Conservation (phyloP, 2,113 vertebrate genomes). For the Ivindomyrus marchei region DNA sequence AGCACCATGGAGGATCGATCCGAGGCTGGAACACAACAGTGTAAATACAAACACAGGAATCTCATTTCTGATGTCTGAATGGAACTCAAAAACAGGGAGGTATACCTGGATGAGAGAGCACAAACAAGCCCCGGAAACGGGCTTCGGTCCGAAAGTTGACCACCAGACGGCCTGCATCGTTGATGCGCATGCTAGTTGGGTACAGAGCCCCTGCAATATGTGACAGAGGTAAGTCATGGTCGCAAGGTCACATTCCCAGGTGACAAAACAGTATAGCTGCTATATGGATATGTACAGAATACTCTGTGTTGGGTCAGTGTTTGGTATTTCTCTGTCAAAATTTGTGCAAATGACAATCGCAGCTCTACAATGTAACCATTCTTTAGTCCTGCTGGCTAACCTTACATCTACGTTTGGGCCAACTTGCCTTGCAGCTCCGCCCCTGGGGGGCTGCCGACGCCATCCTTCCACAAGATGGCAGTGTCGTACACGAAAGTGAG, state of each 20-base stretch:
- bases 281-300: neutral
- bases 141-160: conserved; percentile 78
- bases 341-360: neutral
- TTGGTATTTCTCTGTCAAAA: neutral
- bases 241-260: neutral
- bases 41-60: neutral
- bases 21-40: conserved; percentile 51
- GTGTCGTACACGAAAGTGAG: conserved; percentile 82
- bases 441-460: conserved; percentile 72
- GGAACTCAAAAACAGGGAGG: neutral
- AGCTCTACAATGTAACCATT: neutral
- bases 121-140: conserved; percentile 72
- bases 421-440: conserved; percentile 72
- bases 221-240: neutral
- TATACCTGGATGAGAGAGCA: conserved; percentile 71
- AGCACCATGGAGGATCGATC: conserved; percentile 60
- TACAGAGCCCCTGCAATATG: conserved; percentile 66
- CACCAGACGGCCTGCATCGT: conserved; percentile 69
- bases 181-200: conserved; percentile 78
- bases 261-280: neutral
- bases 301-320: neutral
- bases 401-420: neutral
- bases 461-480: conserved; percentile 79
- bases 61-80: neutral
- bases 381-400: neutral